Percentiles rank a stretch among this genome's conserved stretches.
phyloP scores from a whole-genome alignment of 2,797 vertebrate species.

The Champsocephalus gunnari region DNA sequence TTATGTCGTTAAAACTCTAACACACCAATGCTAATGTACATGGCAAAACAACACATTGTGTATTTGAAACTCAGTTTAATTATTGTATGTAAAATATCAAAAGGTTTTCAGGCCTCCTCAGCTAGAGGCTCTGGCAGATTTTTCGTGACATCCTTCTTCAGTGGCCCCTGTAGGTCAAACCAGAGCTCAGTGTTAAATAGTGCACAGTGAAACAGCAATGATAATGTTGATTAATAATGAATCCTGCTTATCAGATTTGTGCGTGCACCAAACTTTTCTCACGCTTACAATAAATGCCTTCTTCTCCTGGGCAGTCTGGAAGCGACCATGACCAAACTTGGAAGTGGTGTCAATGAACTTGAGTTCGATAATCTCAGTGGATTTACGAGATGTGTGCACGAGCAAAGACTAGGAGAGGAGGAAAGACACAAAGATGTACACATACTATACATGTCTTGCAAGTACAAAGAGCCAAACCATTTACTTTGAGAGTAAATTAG shows the following conservation, averaged over 20 bases:
- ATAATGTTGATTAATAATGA: neutral
- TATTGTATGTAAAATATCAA: conserved; percentile 10
- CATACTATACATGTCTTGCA: neutral
- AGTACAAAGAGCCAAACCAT: neutral
- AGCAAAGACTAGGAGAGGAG: conserved; percentile 87
- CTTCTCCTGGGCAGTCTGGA: conserved; percentile 95
- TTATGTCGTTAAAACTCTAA: neutral
- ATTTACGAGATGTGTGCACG: conserved; percentile 87
- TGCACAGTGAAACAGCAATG: neutral
- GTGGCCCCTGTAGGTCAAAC: conserved; percentile 86
- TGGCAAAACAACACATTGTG: neutral
- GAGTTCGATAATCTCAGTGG: conserved; percentile 89
- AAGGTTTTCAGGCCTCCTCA: conserved; percentile 73
- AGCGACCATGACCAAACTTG: conserved; percentile 93
- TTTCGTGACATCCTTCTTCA: conserved; percentile 89
- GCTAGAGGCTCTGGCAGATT: conserved; percentile 66
- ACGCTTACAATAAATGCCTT: conserved; percentile 92
- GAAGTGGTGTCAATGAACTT: conserved; percentile 97
- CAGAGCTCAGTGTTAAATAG: conserved; percentile 33
- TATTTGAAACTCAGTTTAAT: conserved; percentile 36
- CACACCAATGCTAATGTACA: neutral
- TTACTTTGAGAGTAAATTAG: neutral
- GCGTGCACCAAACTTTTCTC: neutral
- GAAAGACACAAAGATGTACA: conserved; percentile 15
- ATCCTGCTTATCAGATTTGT: conserved; percentile 3